Base-by-base conservation (phyloP, 2,888 invertebrate species). In the Schrankia costaestrigalis region DNA sequence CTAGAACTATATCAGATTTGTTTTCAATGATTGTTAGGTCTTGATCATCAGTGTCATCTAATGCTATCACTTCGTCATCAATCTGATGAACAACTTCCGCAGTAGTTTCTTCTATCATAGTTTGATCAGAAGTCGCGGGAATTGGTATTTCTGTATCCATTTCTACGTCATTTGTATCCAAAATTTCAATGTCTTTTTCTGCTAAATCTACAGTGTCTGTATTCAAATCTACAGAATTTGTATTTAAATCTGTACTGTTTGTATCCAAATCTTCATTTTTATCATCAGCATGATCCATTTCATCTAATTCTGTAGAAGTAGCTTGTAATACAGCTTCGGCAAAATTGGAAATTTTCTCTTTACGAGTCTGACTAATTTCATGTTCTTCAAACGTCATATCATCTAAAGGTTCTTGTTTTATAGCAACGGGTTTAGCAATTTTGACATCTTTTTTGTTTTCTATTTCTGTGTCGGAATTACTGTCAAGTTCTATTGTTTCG, bases 401-500 rank as follows among this genome's bases (percentile, higher is more conserved):
- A 13, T 49, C 42, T 32, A 11, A 17, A 7, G 63, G 64, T 43
- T 63, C 64, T 2, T 44, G 38, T 48, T 51, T 65, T 2, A 68
- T 30, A 11, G 3, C 13, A 8, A 34, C 5, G n/a, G 6, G n/a
- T n/a, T n/a, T 1, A 1, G 30, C 3, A 1, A 9, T 7, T 8
- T 29, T 11, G 8, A 22, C 10, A 1, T 10, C 17, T 11, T 30
- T 30, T 9, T 33, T 30, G 9, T 39, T 30, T 23, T 39, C 38
- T 19, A 34, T 3, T 10, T 61, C 68, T 1, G 44, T 34, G 13
- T 76, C 81, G 2, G 71, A 71, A 13, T 74, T 72, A 0, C 52
- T 46, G 8, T 58, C 66, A 9, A 78, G 49, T 23, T 76, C 70
- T 22, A 85, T 79, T 0, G 76, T 79, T 51, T 83, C 84, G 10